Evolutionary conservation across 2,888 invertebrate genomes (phyloP), one percentile per base, ranked within the genome.

Genomic region (Trypoxylon attenuatum): DNA sequence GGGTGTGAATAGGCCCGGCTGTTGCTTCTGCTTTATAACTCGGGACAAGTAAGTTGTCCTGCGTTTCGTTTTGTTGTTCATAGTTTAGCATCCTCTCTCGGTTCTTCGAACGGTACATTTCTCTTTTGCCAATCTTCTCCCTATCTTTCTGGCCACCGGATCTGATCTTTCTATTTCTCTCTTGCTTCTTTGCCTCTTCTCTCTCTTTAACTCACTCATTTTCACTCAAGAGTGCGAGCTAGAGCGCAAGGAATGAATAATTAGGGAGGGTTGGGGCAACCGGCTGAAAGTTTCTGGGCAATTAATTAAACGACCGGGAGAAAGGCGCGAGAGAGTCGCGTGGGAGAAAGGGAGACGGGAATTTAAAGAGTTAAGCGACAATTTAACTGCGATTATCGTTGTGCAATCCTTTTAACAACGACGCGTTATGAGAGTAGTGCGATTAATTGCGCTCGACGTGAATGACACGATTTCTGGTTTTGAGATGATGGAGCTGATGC

Each of bases 1-100:
- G 70, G 69, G 81, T 76, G 79, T 76, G 81, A 83, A 82, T 78
- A 78, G 76, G 73, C 76, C 67, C 71, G 71, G 74, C 77, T 77
- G 78, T 77, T 80, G 73, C 76, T 78, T 73, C 73, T 70, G 77
- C 72, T 81, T 78, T 76, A 76, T 77, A 82, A 79, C 77, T 79
- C 65, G 47, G 55, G 51, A 67, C 73, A 81, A 78, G 75, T 78
- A 76, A 82, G 76, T 82, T 77, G 76, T 76, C 63, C 73, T 60
- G 70, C 76, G 75, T 73, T 76, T 77, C 77, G 69, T 82, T 82
- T 78, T 75, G 71, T 79, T 77, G 78, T 77, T 8, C 33, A 65
- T 64, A 56, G 65, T n/a, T n/a, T n/a, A n/a, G n/a, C n/a, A n/a
- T n/a, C n/a, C n/a, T n/a, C n/a, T n/a, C n/a, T n/a, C n/a, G n/a